These are phyloP conservation scores for Lasioglossum calceatum DNA, from an alignment of 2,888 invertebrate species.

Conservation along the genomic window DNA sequence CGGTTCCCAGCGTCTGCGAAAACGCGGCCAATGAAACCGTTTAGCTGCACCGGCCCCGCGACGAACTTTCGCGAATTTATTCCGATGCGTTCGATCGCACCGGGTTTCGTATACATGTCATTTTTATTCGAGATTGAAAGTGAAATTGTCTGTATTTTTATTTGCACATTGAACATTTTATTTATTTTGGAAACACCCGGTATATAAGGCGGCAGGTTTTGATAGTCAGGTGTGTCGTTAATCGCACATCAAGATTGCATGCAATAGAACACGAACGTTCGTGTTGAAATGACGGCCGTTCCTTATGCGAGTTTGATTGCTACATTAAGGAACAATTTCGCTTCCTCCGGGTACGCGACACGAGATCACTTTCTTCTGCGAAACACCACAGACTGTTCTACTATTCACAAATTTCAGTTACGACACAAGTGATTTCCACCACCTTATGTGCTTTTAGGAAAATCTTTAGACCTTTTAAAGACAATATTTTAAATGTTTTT, in stretches of 20 bases:
- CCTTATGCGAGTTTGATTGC: conserved; percentile 21
- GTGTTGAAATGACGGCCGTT: conserved; percentile 21
- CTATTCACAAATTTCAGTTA: background rate
- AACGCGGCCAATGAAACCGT: conserved; percentile 30
- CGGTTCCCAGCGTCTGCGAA: conserved; percentile 14
- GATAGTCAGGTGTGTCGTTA: conserved; percentile 6
- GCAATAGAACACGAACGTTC: conserved; percentile 11
- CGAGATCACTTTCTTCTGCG: background rate
- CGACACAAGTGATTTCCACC: background rate
- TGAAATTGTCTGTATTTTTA: background rate
- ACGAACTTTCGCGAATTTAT: conserved; percentile 15
- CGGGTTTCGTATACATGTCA: background rate
- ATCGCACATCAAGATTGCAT: conserved; percentile 1
- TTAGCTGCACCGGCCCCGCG: background rate
- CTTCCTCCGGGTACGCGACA: background rate
- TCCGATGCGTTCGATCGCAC: background rate
- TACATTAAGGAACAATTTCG: conserved; percentile 21
- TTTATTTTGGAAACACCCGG: background rate
- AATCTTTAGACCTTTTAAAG: too few species aligned
- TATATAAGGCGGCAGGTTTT: background rate
- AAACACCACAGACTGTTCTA: background rate
- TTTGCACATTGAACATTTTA: too few species aligned
- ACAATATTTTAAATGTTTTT: too few species aligned
- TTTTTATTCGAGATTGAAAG: background rate
- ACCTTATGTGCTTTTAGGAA: background rate